phyloP scores from a whole-genome alignment of 2,113 vertebrate species.

The Bombycilla garrulus region DNA sequence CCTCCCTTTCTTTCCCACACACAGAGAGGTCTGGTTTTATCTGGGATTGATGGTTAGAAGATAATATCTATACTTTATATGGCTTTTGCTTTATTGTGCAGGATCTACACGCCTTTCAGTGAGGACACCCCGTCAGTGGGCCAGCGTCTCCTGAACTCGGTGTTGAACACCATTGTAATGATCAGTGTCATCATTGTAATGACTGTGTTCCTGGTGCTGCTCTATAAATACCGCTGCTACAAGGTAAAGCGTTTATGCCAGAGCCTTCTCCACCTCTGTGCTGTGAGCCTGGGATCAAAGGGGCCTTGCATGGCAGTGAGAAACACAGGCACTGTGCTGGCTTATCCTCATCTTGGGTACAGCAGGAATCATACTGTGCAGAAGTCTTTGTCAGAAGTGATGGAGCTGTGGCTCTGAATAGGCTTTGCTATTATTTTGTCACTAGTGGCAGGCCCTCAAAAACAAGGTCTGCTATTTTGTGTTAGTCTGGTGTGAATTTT shows the following conservation, averaged over 20 bases:
- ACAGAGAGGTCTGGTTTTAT: not conserved
- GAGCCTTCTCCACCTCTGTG: not conserved
- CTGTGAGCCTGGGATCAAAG: not conserved
- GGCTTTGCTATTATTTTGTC: not conserved
- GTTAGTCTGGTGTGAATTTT: not conserved
- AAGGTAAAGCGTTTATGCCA: constrained; percentile 76
- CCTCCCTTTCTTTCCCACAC: constrained; percentile 7
- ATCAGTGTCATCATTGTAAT: constrained; percentile 96
- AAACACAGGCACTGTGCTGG: not conserved
- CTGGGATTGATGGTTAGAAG: not conserved
- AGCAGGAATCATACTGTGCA: not conserved
- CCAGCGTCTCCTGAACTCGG: constrained; percentile 89
- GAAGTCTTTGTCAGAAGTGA: not conserved
- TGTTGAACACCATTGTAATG: constrained; percentile 97
- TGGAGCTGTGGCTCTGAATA: not conserved
- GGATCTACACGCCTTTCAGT: constrained; percentile 95
- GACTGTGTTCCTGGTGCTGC: constrained; percentile 91
- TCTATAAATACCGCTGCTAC: constrained; percentile 98
- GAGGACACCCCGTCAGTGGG: constrained; percentile 89
- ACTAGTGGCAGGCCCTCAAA: not conserved
- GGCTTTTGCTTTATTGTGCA: constrained; percentile 55
- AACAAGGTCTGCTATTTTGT: not conserved
- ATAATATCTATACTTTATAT: not conserved
- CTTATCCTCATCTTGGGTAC: not conserved
- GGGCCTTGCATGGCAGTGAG: not conserved